Evolutionary conservation across 2,888 invertebrate species (phyloP), one percentile per base, ranked within the genome.

Genomic region (Tipula lateralis): DNA sequence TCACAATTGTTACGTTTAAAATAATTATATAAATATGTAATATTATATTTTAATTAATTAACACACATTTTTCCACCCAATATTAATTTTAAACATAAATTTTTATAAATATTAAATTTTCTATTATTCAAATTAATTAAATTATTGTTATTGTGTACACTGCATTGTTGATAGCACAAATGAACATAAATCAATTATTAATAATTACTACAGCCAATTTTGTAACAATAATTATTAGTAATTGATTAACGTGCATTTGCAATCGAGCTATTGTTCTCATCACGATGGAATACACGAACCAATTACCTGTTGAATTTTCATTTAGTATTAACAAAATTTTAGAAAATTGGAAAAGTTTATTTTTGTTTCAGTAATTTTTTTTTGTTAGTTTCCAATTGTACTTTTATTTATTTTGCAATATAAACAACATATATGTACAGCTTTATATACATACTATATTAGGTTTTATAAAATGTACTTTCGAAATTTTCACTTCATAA

Each of bases 181-280:
- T 66, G 66, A 66, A 66, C 24, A 66, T 66, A 66, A 66, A 66
- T 66, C 66, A 66, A 66, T 66, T 66, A 66, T 66, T 66, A 66
- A 66, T 66, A 66, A 66, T 66, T 66, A 66, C 66, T 66, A 66
- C 66, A 66, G 66, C 24, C 66, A 66, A 66, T 66, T 66, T 66
- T 24, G 66, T 66, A 66, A 66, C 66, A 66, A 66, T 66, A 66
- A 66, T 66, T 66, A 66, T 66, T 66, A 66, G 66, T 66, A 66
- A 66, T 66, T 66, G 66, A 66, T 66, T 66, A 2, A 66, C 66
- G 24, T 66, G 66, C 66, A 66, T 24, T 66, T 66, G 66, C 24
- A 24, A 66, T 24, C 6, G 44, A 12, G 44, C 44, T 50, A 16
- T 50, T 50, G 16, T 9, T 36, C 12, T n/a, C 16, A 3, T 50